Base-by-base conservation (phyloP, 2,888 invertebrate genomes). In the Arrhopalites spinosus region DNA sequence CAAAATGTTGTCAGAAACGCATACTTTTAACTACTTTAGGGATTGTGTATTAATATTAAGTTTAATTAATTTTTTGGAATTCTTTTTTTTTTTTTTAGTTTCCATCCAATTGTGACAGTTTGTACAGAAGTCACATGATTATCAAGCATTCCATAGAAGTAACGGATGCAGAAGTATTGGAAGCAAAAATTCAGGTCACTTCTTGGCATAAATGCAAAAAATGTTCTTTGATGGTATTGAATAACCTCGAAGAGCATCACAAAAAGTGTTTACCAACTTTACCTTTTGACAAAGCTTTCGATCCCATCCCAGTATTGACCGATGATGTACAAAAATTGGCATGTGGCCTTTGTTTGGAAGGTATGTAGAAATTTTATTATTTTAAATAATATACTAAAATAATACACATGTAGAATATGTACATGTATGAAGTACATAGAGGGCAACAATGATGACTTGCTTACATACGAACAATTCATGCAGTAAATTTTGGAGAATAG, bases 51-150 rank as follows among this genome's bases (percentile, higher is more conserved):
- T 36, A n/a, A n/a, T 36, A 36, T 3, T 36, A 7, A 36, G 36
- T 36, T 7, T 36, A 36, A 11, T 36, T 36, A 3, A 36, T 36
- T 7, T 7, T 36, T 36, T 36, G 3, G 36, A 36, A 36, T 36
- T 36, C 11, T 36, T 11, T 36, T 36, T 11, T 36, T 36, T 36
- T 36, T 36, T 36, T 36, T 7, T 36, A 36, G 0, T 78, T 77
- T 50, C 77, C 78, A 13, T 66, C 69, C 3, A 53, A 59, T 15
- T 66, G 59, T 61, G 74, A 75, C 64, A 66, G 67, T 17, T 45
- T 73, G 29, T 78, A 70, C 50, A 47, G 78, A 63, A 71, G 56
- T 61, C 78, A 78, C 45, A 77, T 77, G 75, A 75, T 77, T 53
- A 68, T 75, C 13, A 73, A 78, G 17, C 78, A 78, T 50, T 29